Base-by-base conservation (phyloP, 2,113 vertebrate species). In the Clarias macrocephalus region DNA sequence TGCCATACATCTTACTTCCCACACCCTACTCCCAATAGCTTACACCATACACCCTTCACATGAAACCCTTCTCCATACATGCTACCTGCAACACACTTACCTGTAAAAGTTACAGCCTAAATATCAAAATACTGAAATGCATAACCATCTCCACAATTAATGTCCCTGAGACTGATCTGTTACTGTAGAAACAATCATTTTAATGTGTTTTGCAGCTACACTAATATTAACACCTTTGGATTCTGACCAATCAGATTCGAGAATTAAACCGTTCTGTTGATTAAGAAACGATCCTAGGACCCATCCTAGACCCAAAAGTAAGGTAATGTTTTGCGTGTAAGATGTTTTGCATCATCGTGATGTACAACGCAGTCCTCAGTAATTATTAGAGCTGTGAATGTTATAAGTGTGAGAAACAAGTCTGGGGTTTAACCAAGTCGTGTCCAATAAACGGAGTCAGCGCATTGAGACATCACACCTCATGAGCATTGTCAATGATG, bases 381-480 rank as follows among this genome's bases (percentile, higher is more conserved):
- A 2, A 15, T 33, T 68, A 16, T 16, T 5, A 30, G 16, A 2
- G 16, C 23, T 15, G 42, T 11, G 73, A n/a, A n/a, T 5, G 48
- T 7, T n/a, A 54, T 48, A 10, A 23, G 37, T 13, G 70, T 52
- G 37, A 75, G 42, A 23, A 76, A 37, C 16, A 90, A 89, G 87
- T 62, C 87, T 87, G 89, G 90, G 89, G 90, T 91, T 91, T 91
- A 91, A 87, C 56, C 10, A 8, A 89, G 28, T 90, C 87, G 87
- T 54, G 85, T 90, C 91, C 92, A 91, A 92, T 92, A 91, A 89
- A 92, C 84, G 87, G 91, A 92, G 91, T 93, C 88, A 91, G 91
- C 90, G 91, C 85, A 57, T 90, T 92, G 88, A 88, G 88, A 87
- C 75, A 82, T 88, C 90, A 85, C 86, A 85, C 89, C 86, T 89